Base-by-base conservation (phyloP, 2,888 invertebrate genomes). In the Flabesymbios commensalis region DNA sequence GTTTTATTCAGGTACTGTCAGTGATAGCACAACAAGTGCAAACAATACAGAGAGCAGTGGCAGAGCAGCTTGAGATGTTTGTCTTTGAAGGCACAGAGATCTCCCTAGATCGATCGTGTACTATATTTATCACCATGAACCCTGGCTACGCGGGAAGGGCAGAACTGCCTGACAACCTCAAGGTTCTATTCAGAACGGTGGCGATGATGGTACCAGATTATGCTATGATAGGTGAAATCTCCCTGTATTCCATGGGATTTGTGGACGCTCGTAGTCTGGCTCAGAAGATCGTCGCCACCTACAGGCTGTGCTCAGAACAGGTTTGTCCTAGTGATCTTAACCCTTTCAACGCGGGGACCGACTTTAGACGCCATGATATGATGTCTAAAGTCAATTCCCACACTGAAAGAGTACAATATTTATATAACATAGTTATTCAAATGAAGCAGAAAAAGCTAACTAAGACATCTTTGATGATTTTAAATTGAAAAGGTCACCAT, bases 171-270 rank as follows among this genome's bases (percentile, higher is more conserved):
- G 82, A 82, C 69, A 82, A 82, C 67, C 75, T 82, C 49, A 82
- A 82, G 74, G 80, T 81, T 39, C 66, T 82, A 61, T 82, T 82
- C 68, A 70, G 82, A 17, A 81, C 82, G 24, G 82, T 82, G 14
- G 80, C 81, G 48, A 82, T 82, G 81, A 82, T 82, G 81, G 79
- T 82, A 3, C 82, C 82, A 7, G 81, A 82, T 69, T 82, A 82
- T 61, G 79, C 77, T 22, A 76, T 82, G 75, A 82, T 82, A 59
- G 80, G 76, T 14, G 80, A 81, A 66, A 81, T 82, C 57, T 81
- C 80, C 0, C 75, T 82, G 14, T 82, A 82, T 66, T 80, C 81
- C 33, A 82, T 80, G 79, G 82, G 82, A n/a, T 82, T 82, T 72
- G 80, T 81, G 28, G 74, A 77, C 43, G 81, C 82, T 7, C 47